Conservation (phyloP, 2,797 vertebrate genomes). For the Pteropus rufus region DNA sequence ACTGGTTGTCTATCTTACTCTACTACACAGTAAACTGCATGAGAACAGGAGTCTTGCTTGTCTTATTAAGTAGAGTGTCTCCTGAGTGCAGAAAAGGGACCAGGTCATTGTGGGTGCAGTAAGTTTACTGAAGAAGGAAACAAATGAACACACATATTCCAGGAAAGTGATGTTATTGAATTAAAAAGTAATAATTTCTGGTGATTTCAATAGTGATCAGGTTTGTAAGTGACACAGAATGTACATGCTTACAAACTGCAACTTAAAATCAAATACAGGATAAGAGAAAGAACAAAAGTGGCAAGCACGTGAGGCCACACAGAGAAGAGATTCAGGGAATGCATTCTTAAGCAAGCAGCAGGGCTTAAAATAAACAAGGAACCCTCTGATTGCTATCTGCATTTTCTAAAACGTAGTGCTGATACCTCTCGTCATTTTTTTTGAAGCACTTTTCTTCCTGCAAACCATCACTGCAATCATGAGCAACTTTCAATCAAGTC, state of each 20-base stretch:
- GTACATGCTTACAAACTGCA: neutral
- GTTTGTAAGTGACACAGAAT: neutral
- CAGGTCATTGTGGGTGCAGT: neutral
- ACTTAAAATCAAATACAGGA: neutral
- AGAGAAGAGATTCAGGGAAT: neutral
- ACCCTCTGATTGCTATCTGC: neutral
- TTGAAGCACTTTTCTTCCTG: neutral
- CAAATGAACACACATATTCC: neutral
- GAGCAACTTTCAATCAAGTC: neutral
- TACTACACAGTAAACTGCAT: rapidly evolving
- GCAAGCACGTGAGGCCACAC: neutral
- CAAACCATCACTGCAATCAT: neutral
- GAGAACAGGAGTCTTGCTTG: neutral
- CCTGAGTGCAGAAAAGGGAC: neutral
- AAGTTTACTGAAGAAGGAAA: neutral
- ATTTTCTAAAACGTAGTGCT: neutral
- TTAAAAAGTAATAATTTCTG: neutral
- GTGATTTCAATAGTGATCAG: neutral
- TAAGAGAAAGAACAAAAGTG: neutral
- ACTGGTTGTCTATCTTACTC: too few species aligned
- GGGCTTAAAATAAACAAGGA: neutral
- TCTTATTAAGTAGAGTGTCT: neutral
- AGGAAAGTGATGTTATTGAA: neutral
- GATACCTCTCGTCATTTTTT: neutral
- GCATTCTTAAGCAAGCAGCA: neutral